Conservation (phyloP, 1,140 invertebrate genomes). For the Leucophenga varia region DNA sequence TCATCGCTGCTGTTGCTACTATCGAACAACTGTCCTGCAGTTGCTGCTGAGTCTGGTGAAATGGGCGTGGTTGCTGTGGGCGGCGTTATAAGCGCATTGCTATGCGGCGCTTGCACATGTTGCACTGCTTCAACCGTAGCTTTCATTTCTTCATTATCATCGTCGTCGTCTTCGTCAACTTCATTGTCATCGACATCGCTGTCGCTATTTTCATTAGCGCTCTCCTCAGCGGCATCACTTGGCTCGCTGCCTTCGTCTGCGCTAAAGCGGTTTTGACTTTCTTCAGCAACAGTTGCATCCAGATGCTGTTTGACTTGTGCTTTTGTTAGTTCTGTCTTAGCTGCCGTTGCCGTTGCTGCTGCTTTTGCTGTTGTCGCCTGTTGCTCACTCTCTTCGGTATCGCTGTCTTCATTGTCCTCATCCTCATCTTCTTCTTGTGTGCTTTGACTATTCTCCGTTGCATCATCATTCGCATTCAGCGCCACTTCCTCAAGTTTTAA, state of each 20-base stretch:
- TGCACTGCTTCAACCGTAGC: conserved; percentile 10
- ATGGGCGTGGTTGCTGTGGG: conserved; percentile 46
- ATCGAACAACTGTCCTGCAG: conserved; percentile 47
- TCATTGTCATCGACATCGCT: conserved; percentile 14
- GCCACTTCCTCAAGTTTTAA: no score
- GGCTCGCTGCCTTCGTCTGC: neutral
- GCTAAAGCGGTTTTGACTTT: neutral
- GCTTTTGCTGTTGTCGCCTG: conserved; percentile 15
- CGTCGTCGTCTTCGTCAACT: conserved; percentile 18
- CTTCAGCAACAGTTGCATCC: neutral
- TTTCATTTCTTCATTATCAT: neutral
- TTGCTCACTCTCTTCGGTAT: neutral
- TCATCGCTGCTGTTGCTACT: conserved; percentile 53
- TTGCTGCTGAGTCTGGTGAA: conserved; percentile 47
- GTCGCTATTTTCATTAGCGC: conserved; percentile 6
- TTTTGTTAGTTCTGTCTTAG: conserved; percentile 23
- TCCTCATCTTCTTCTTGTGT: conserved; percentile 4
- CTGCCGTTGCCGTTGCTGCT: conserved; percentile 12
- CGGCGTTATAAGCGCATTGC: conserved; percentile 34
- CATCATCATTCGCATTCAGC: no score
- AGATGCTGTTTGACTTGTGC: neutral
- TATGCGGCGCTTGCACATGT: conserved; percentile 34
- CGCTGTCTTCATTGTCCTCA: conserved; percentile 6
- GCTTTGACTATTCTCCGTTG: no score
- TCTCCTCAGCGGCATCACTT: neutral